Evolutionary conservation across 2,113 vertebrate species (phyloP), one percentile per base, ranked within the genome.

Genomic region (Paedocypris sp.): DNA sequence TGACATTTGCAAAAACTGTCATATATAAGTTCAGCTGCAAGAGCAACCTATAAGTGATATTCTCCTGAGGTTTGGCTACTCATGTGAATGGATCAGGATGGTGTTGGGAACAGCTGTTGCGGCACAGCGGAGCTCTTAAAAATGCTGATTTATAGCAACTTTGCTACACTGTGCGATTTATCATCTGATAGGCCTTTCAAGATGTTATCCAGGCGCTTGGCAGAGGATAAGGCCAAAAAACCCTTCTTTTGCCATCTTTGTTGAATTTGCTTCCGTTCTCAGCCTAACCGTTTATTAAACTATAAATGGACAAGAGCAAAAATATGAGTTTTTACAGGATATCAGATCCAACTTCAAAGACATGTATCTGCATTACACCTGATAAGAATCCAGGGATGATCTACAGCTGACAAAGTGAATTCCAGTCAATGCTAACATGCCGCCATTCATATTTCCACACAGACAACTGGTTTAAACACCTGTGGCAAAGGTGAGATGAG

Each of bases 271-370:
- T 62, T 52, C 60, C 66, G 64, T 69, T 56, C 58, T 62, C 60
- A 53, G 12, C 52, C n/a, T 45, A 61, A 43, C 69, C 57, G 72
- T 72, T 76, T 70, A 72, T 76, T 71, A 70, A 61, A 74, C 60
- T 60, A 70, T 58, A 76, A 74, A 68, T 70, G 68, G 69, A 46
- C 64, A 53, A 33, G n/a, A 20, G 29, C 63, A 69, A 62, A 76
- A 69, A 68, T 67, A 70, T 64, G 51, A 28, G 48, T 53, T 62
- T 68, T 68, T 66, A 64, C 67, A 74, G 57, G 51, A 62, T 71
- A 69, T 67, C 66, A 62, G 60, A 51, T 62, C 49, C 15, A 45
- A 60, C 71, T 67, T 73, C 66, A 73, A 73, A 73, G 74, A 50
- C 50, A 60, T 67, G 66, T 59, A 64, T 71, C 66, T 61, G 56